phyloP scores from a whole-genome alignment of 2,797 vertebrate genomes.

The Arremon brunneinucha region DNA sequence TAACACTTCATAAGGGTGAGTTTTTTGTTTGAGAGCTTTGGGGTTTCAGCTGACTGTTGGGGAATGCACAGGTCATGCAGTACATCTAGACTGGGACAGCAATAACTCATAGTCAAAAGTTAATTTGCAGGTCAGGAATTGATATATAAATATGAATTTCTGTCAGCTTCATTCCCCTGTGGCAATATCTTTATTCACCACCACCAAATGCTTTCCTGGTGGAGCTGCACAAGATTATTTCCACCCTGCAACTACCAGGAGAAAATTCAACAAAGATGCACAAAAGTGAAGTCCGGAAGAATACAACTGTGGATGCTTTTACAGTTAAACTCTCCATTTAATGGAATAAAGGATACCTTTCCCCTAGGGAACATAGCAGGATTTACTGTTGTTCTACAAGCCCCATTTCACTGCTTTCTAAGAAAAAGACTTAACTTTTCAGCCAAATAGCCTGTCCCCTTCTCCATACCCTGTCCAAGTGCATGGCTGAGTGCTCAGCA shows the following conservation, averaged over 20 bases:
- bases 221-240: not conserved
- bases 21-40: not conserved
- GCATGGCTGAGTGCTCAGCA: not conserved
- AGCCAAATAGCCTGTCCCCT: not conserved
- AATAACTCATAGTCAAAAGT: not conserved
- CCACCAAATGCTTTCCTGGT: not conserved
- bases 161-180: not conserved
- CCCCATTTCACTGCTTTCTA: not conserved
- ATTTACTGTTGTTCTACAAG: not conserved
- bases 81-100: not conserved
- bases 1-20: not conserved
- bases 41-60: not conserved
- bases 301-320: not conserved
- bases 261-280: constrained; percentile 3
- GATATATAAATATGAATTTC: not conserved
- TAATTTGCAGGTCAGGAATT: constrained; percentile 8
- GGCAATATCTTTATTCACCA: not conserved
- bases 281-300: not conserved
- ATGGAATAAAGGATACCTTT: not conserved
- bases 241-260: not conserved
- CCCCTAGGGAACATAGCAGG: not conserved
- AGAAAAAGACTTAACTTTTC: not conserved
- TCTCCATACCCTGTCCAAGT: not conserved
- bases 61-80: not conserved
- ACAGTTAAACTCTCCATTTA: not conserved